Evolutionary conservation across 1,140 invertebrate species (phyloP).

Genomic region (Diorhabda carinulata): DNA sequence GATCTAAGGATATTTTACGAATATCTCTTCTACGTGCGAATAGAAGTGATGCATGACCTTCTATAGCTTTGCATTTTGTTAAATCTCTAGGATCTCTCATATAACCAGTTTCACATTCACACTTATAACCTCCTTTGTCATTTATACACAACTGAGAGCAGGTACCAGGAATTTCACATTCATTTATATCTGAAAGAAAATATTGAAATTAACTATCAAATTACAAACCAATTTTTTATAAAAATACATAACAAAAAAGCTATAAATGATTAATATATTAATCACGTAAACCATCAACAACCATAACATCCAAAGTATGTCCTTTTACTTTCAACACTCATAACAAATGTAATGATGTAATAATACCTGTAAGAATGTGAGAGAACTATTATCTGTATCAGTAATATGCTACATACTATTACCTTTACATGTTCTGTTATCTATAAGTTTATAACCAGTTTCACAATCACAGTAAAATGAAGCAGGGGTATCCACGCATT

Average conservation of each 20-base stretch:
- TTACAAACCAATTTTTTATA: not conserved
- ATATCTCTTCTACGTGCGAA: conserved; percentile 84
- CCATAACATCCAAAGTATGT: no score
- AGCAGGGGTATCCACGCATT: conserved; percentile 71
- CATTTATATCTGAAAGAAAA: conserved; percentile 70
- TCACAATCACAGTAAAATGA: conserved; percentile 77
- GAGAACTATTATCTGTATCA: no score
- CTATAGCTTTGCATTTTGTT: conserved; percentile 81
- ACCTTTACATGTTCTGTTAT: conserved; percentile 22
- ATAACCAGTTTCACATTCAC: conserved; percentile 85
- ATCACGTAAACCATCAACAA: no score
- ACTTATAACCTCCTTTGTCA: conserved; percentile 87
- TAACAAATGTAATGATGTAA: no score
- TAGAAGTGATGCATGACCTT: conserved; percentile 79
- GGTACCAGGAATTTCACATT: conserved; percentile 80
- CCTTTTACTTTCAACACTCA: no score
- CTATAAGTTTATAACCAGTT: conserved; percentile 55
- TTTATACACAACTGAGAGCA: conserved; percentile 94
- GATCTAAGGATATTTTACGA: conserved; percentile 82
- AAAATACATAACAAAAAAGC: no score
- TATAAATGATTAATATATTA: no score
- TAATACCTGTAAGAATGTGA: no score
- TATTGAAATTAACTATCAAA: not conserved
- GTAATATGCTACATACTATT: no score
- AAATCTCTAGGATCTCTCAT: conserved; percentile 76